Base-by-base conservation (phyloP, 2,113 vertebrate genomes). In the Microcebus griseorufus region DNA sequence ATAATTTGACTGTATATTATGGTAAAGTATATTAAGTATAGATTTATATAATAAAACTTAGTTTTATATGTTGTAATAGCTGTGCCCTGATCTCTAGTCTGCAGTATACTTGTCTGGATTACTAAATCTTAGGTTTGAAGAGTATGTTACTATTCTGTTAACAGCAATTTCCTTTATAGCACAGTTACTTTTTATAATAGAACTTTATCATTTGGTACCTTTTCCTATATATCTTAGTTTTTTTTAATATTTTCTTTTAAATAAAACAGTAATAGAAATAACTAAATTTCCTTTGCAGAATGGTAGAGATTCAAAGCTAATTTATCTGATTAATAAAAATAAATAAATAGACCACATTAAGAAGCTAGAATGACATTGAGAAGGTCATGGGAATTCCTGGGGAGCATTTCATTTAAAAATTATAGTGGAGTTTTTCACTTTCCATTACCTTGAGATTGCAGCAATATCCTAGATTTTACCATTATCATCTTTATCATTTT, bases 31-130 rank as follows among this genome's bases (percentile, higher is more conserved):
- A 88, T 4, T 91, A 64, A 88, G 7, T 34, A 60, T 80, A 25
- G 12, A 75, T 93, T 65, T 91, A 64, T 90, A 76, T 75, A 79
- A 81, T 92, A 48, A 90, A 90, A 72, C 4, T 84, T 67, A 42
- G 25, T 76, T 70, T 80, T 88, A 45, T 32, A 34, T 32, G 10
- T 84, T 76, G 9, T 37, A 42, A 65, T 79, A 25, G 84, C 51
- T 88, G 3, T 87, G 8, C 3, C 53, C 84, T 95, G 65, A 72
- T 88, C 20, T 97, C 12, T 55, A 45, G 12, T 64, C 62, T 58
- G 76, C 27, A 88, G 45, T 53, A 45, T 78, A 67, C 51, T 88
- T 94, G 45, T 53, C 51, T 80, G 10, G 2, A 90, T 88, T 53
- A 62, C 5, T 62, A 69, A 90, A 69, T n/a, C 29, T 67, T 86